phyloP scores from a whole-genome alignment of 1,140 invertebrate genomes.

The Hylyphantes graminicola region DNA sequence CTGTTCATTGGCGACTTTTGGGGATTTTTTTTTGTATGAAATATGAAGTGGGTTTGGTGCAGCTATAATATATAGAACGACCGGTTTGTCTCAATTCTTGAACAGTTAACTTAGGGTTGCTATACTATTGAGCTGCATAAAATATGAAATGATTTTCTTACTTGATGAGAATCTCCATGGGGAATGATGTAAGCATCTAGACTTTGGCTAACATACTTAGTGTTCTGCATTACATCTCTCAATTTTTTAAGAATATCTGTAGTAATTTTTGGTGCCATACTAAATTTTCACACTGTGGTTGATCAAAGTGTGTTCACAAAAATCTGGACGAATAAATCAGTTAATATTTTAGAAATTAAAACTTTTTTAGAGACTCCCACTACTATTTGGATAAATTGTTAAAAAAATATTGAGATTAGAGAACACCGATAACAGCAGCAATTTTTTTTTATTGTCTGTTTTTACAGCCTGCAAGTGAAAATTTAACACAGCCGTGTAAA shows the following conservation, averaged over 20 bases:
- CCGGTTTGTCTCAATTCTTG: not conserved
- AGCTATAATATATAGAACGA: too few relatives aligned
- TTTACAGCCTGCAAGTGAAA: too few relatives aligned
- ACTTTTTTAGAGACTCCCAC: too few relatives aligned
- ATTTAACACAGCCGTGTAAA: too few relatives aligned
- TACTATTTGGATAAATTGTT: too few relatives aligned
- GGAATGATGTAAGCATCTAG: slow-evolving; percentile 85
- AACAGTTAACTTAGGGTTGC: not conserved
- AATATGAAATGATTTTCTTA: slow-evolving; percentile 63
- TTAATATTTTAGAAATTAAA: too few relatives aligned
- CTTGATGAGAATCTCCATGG: slow-evolving; percentile 82
- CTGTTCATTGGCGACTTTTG: too few relatives aligned
- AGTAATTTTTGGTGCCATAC: slow-evolving; percentile 63
- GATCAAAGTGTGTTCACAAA: not conserved
- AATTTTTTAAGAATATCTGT: slow-evolving; percentile 70
- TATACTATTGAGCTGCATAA: not conserved
- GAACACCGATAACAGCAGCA: too few relatives aligned
- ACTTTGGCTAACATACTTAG: slow-evolving; percentile 68
- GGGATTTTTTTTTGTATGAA: too few relatives aligned
- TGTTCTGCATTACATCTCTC: slow-evolving; percentile 73
- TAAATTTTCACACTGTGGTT: not conserved
- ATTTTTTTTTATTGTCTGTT: too few relatives aligned
- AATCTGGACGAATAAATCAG: not conserved
- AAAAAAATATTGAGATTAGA: too few relatives aligned
- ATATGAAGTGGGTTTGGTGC: too few relatives aligned